Evolutionary conservation across 1,140 invertebrate genomes (phyloP), one percentile per base, ranked within the genome.

Genomic region (Anagrus nilaparvatae): DNA sequence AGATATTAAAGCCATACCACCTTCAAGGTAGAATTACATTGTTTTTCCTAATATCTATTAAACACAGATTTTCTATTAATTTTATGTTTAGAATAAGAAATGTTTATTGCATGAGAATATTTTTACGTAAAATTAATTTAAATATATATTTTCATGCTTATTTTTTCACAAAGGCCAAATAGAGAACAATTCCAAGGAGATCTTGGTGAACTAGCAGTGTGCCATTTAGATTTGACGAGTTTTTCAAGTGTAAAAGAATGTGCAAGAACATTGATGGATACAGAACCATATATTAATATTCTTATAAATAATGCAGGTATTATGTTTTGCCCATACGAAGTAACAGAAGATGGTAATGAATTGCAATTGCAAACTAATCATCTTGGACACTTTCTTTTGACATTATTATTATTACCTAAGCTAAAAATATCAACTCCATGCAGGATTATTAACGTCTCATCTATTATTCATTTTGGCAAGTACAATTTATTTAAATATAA

Each of bases 341-440:
- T 72, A 43, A 82, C 80, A 0, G 74, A 74, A 44, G 86, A 93
- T 52, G 87, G 86, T 2, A 82, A 83, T 56, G 91, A 94, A 58
- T 74, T 74, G 37, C 81, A 88, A 46, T 67, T 89, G 13, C 82
- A 79, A 12, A 77, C 79, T 0, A 89, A 89, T 59, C 78, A 88
- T 60, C 61, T 88, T 35, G 85, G 85, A 0, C 89, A 92, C 54
- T 93, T 92, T 56, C 68, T 92, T 20, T 67, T 95, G 0, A 93
- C 88, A 1, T 70, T 78, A 43, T 59, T 95, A 12, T 60, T 96
- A 1, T 50, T 94, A 37, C 75, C 74, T 37, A 64, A 75, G 51
- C 65, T 84, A 19, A 39, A 36, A 19, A 35, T 44, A 10, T 73
- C 78, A 1, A 59, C 71, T 7, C 75, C 79, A 1, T 71, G 72